A percentile compares a stretch with the other conserved stretches of the same genome.
phyloP scores from a whole-genome alignment of 2,888 invertebrate genomes.

The Petrolisthes manimaculis region DNA sequence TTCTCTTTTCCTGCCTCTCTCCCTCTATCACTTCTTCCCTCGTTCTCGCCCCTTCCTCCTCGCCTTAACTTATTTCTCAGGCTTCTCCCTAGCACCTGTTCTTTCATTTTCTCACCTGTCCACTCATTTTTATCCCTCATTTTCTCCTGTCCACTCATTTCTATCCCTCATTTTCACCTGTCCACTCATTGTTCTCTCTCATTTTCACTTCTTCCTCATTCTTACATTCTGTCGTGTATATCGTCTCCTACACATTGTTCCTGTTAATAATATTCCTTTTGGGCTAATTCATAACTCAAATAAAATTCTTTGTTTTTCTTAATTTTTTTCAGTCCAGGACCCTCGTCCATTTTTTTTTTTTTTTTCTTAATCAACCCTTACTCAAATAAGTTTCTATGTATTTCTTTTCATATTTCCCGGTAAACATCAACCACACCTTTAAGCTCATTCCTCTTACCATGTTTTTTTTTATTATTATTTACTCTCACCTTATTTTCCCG shows the following conservation, averaged over 20 bases:
- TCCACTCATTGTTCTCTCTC: neutral
- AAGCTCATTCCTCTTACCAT: neutral
- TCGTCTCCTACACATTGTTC: too few relatives aligned
- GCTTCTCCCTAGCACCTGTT: too few relatives aligned
- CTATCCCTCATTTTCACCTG: neutral
- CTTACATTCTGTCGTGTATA: neutral
- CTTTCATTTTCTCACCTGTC: too few relatives aligned
- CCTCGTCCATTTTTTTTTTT: neutral
- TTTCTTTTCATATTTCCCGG: too few relatives aligned
- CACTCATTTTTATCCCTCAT: neutral
- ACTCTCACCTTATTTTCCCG: neutral
- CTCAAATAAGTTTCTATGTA: neutral
- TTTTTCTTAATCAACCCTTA: neutral
- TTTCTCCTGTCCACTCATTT: neutral
- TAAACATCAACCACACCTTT: neutral
- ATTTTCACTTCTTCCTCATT: neutral
- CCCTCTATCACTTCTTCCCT: too few relatives aligned
- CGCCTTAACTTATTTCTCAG: too few relatives aligned
- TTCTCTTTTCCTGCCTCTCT: too few relatives aligned
- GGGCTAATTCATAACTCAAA: too few relatives aligned
- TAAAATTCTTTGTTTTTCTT: too few relatives aligned
- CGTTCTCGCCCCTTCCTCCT: too few relatives aligned
- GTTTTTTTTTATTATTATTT: neutral
- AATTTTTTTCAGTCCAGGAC: too few relatives aligned
- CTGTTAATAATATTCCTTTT: too few relatives aligned